Evolutionary conservation across 1,140 invertebrate genomes (phyloP).

Genomic region (Aphelinus certus): DNA sequence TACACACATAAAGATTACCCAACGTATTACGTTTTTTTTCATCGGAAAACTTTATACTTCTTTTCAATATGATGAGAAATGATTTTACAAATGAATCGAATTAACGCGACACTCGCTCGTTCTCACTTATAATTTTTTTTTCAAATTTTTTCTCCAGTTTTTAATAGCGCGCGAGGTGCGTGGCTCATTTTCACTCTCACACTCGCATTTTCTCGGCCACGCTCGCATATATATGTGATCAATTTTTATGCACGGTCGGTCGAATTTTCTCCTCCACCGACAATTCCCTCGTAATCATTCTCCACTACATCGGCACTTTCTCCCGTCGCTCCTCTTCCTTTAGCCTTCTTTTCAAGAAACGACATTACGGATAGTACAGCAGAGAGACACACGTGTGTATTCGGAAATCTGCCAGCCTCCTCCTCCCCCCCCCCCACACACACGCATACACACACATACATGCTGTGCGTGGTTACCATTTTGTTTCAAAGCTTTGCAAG

Average conservation of each 20-base stretch:
- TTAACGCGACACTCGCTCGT: constrained; percentile 52
- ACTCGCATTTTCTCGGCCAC: constrained; percentile 1
- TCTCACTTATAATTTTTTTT: constrained; percentile 23
- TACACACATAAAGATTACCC: constrained; percentile 63
- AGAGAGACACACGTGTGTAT: background rate
- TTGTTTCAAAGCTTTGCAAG: too few species aligned
- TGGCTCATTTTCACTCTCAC: constrained; percentile 27
- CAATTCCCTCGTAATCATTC: background rate
- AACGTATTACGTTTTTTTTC: constrained; percentile 54
- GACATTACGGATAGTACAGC: background rate
- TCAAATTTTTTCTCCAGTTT: constrained; percentile 4
- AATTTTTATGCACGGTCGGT: constrained; percentile 15
- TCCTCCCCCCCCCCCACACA: too few species aligned
- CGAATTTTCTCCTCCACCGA: background rate
- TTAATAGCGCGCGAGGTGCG: constrained; percentile 39
- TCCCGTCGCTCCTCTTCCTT: too few species aligned
- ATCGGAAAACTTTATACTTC: constrained; percentile 66
- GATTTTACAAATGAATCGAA: constrained; percentile 68
- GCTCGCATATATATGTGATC: constrained; percentile 3
- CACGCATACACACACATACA: too few species aligned
- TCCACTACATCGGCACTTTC: too few species aligned
- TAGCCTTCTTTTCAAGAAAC: too few species aligned
- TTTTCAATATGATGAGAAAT: constrained; percentile 64
- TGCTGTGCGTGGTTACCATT: too few species aligned
- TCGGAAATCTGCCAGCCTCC: too few species aligned